phyloP scores from a whole-genome alignment of 2,888 invertebrate species.

The Actias luna region DNA sequence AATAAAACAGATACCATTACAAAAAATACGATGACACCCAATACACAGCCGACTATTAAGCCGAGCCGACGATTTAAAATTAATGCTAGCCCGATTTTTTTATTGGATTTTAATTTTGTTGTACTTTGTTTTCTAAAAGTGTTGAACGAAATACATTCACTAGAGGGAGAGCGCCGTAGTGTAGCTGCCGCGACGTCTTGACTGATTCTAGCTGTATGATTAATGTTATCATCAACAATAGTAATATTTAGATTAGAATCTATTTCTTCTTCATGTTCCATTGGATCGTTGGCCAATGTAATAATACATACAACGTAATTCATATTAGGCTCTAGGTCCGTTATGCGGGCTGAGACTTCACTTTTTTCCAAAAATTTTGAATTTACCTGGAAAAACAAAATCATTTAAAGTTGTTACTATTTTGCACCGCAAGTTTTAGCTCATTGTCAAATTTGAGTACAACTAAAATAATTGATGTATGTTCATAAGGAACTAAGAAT shows the following conservation, averaged over 20 bases:
- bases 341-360: slow-evolving; percentile 63
- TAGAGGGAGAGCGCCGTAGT: slow-evolving; percentile 66
- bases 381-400: slow-evolving; percentile 57
- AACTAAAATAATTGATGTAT: too few species aligned
- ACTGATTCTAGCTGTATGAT: slow-evolving; percentile 54
- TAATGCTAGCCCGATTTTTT: slow-evolving; percentile 57
- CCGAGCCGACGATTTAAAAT: slow-evolving; percentile 72
- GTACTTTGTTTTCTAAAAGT: slow-evolving; percentile 58
- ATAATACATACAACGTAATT: slow-evolving; percentile 70
- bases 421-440: background rate
- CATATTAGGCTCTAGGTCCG: slow-evolving; percentile 55
- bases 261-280: slow-evolving; percentile 49
- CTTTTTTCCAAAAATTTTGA: slow-evolving; percentile 63
- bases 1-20: slow-evolving; percentile 71
- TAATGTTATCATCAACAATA: slow-evolving; percentile 41
- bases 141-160: slow-evolving; percentile 71
- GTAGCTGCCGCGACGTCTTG: slow-evolving; percentile 63
- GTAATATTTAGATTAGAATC: slow-evolving; percentile 47
- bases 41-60: slow-evolving; percentile 70
- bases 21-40: slow-evolving; percentile 74
- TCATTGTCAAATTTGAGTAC: background rate
- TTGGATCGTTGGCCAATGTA: slow-evolving; percentile 58
- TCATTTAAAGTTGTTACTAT: background rate
- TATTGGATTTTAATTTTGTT: slow-evolving; percentile 50
- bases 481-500: too few species aligned